Base-by-base conservation (phyloP, 30 jellyfish, hydroid and myxozoan species). In the Hydra vulgaris region DNA sequence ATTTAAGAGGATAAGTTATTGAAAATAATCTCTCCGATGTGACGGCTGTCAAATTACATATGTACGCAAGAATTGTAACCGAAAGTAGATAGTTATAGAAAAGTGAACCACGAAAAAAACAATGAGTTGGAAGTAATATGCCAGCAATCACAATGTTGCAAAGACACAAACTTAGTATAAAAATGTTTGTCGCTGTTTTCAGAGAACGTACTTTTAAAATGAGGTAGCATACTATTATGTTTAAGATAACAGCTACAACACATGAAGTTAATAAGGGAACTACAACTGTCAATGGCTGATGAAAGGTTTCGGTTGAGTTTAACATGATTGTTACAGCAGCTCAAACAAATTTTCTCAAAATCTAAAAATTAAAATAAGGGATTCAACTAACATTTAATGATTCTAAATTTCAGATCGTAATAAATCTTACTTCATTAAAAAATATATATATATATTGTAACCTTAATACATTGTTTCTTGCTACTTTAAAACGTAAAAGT, bases 21-120 rank as follows among this genome's bases (percentile, higher is more conserved):
- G 96, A 84, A 74, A 74, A 66, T 21, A 84, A 83, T 83, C 96
- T 74, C 82, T 89, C 96, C 69, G 80, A 89, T 4, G 96, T 89
- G 53, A 83, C 96, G 12, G 95, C 93, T 8, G 95, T 84, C 19
- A 89, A 72, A 54, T 89, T 89, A 23, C 83, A 69, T 56, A 85
- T 70, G 73, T 89, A 89, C 0, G 86, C 81, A 22, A 89, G 56
- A 21, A 89, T 83, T 56, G 83, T 82, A 27, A 89, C 83, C 21
- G 77, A 75, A 20, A 85, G 88, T 23, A 85, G 74, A 74, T 82
- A 89, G 52, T 54, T 26, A 27, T 89, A 89, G 19, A 74, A 54
- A 55, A 66, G 8, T 77, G 87, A 77, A 17, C 54, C 72, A 53
- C 72, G 54, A 74, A 70, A 80, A 56, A 83, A 89, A 23, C 89